Conservation (phyloP, 2,113 vertebrate genomes). For the Onychorhynchus coronatus region DNA sequence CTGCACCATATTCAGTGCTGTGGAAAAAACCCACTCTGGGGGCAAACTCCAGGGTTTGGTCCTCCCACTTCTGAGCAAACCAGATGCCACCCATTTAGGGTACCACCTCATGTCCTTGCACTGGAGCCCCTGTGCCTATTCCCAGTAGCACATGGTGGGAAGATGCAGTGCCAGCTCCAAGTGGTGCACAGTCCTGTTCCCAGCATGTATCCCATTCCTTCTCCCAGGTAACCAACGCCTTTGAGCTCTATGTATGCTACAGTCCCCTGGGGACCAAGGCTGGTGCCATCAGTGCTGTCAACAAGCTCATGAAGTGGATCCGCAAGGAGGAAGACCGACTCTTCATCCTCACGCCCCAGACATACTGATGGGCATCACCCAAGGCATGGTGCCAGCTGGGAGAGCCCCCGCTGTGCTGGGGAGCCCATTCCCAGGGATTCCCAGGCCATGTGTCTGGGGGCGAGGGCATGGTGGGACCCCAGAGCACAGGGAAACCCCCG, state of each 20-base stretch:
- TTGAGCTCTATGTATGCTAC: conserved; percentile 96
- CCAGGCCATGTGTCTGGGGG: background rate
- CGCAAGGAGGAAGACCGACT: conserved; percentile 95
- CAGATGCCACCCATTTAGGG: background rate
- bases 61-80: background rate
- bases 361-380: conserved; percentile 79
- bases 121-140: background rate
- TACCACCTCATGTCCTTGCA: background rate
- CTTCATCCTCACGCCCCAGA: conserved; percentile 93
- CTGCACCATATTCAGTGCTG: background rate
- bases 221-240: conserved; percentile 90
- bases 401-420: background rate
- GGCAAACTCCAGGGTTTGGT: background rate
- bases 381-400: background rate
- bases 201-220: background rate
- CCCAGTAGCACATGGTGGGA: background rate
- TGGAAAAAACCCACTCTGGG: background rate
- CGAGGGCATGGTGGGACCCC: background rate
- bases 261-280: conserved; percentile 94
- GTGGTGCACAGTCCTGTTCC: background rate
- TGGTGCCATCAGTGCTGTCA: conserved; percentile 81
- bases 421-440: background rate
- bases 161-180: background rate
- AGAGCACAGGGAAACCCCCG: background rate
- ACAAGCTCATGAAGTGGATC: conserved; percentile 97